phyloP scores from a whole-genome alignment of 2,113 vertebrate genomes.

The Aspidoscelis tigris region DNA sequence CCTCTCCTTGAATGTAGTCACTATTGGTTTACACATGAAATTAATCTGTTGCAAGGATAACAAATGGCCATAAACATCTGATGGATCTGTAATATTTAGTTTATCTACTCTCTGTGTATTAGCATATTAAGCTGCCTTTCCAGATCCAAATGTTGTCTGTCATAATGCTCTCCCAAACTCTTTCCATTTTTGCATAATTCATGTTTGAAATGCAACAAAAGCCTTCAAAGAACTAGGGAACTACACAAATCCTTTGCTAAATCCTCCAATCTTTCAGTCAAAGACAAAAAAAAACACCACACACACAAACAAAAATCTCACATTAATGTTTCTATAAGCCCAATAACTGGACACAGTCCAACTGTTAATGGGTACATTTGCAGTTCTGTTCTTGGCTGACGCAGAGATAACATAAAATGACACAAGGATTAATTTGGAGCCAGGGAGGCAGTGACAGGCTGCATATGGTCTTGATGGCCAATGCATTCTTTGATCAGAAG shows the following conservation, averaged over 20 bases:
- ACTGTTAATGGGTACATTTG: constrained; percentile 57
- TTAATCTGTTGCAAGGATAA: constrained; percentile 46
- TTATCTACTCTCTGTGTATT: constrained; percentile 49
- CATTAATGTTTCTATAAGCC: constrained; percentile 62
- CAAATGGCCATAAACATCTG: constrained; percentile 41
- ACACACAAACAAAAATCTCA: background rate
- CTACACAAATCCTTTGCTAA: constrained; percentile 63
- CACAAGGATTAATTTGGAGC: constrained; percentile 59
- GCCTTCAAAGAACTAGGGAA: constrained; percentile 55
- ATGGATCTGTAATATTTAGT: constrained; percentile 51
- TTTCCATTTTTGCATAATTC: constrained; percentile 50
- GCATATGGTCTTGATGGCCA: constrained; percentile 28
- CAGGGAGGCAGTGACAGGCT: constrained; percentile 20
- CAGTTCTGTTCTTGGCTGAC: constrained; percentile 51
- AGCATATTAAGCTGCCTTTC: constrained; percentile 57
- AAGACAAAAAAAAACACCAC: constrained; percentile 42
- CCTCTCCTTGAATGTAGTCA: background rate
- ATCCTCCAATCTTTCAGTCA: constrained; percentile 63
- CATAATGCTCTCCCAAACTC: background rate
- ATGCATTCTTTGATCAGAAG: constrained; percentile 24
- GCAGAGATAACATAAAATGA: constrained; percentile 62
- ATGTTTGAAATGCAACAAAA: constrained; percentile 58
- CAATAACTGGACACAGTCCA: constrained; percentile 59
- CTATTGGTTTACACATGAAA: constrained; percentile 43
- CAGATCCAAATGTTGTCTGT: constrained; percentile 40